Evolutionary conservation across 2,113 vertebrate genomes (phyloP), one percentile per base, ranked within the genome.

Genomic region (Albula glossodonta): DNA sequence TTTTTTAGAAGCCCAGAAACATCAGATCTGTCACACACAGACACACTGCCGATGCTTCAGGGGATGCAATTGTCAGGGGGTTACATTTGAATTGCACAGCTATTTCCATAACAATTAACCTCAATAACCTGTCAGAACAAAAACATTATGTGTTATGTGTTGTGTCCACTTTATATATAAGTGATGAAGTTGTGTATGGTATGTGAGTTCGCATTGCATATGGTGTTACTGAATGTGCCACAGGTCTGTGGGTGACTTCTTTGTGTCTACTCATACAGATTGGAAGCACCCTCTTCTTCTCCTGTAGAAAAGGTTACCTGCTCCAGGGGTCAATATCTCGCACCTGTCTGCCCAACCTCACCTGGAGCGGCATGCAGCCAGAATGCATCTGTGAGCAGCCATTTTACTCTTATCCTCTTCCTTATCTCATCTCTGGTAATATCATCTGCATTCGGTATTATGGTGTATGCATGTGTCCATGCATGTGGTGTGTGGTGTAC

Each of bases 271-370:
- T 51, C 70, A 41, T 86, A 84, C 91, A 96, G 95, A 95, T 99
- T 88, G 95, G 97, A 88, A 97, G 97, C 91, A 94, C 95, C 0
- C 94, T 99, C 87, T 96, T 97, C 86, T 99, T 98, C 94, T 97
- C 89, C 91, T 99, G 98, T 91, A 97, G 97, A 86, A 99, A 98
- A 92, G 98, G 98, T 3, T 99, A 99, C 91, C 94, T 99, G 89
- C 95, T 99, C 51, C 98, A 99, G 92, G 98, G 98, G 52, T 99
- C 98, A 70, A 98, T 97, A 92, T 97, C 97, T 85, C 96, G 98
- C 84, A 97, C 97, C 22, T 99, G 98, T 93, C 95, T 99, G 48
- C 97, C 97, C 90, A 99, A 99, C 93, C 97, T 99, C 51, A 99
- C 98, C 2, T 99, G 98, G 98, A 99, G 97, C 9, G 98, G 98